These are phyloP conservation scores for Cepaea nemoralis DNA, from an alignment of 1,140 invertebrate genomes.

Conservation along the genomic window DNA sequence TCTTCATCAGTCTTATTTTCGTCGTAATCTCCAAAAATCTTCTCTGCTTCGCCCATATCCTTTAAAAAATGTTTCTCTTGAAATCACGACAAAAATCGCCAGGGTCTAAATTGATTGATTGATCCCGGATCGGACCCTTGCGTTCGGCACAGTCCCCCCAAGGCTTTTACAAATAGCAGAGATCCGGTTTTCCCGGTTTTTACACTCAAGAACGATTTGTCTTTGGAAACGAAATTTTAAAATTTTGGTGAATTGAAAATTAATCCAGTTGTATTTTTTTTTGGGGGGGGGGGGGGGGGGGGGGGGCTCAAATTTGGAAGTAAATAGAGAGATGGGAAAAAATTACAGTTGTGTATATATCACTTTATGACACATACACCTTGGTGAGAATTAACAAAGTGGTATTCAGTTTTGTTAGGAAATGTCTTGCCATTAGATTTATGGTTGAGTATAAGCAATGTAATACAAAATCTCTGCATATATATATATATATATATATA, in stretches of 20 bases:
- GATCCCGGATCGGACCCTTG: conserved; percentile 1
- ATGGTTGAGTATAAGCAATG: too few species aligned
- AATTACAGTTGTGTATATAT: too few species aligned
- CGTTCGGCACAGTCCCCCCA: neutral
- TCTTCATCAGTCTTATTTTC: neutral
- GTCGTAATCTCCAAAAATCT: neutral
- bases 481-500: too few species aligned
- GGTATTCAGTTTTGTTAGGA: too few species aligned
- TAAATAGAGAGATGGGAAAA: too few species aligned
- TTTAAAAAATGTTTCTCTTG: neutral
- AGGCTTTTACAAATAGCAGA: conserved; percentile 6
- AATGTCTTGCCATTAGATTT: too few species aligned
- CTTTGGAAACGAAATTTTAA: neutral
- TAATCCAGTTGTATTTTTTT: too few species aligned
- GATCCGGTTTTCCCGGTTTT: neutral
- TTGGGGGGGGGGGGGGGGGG: too few species aligned
- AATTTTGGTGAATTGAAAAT: neutral
- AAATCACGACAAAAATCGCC: conserved; percentile 10
- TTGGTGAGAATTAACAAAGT: too few species aligned
- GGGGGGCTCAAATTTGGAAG: too few species aligned
- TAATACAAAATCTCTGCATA: too few species aligned
- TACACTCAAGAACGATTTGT: neutral
- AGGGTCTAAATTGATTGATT: conserved; percentile 16
- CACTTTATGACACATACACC: too few species aligned
- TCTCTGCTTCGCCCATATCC: neutral